Conservation (phyloP, 2,888 invertebrate genomes). For the Lasioglossum leucozonium region DNA sequence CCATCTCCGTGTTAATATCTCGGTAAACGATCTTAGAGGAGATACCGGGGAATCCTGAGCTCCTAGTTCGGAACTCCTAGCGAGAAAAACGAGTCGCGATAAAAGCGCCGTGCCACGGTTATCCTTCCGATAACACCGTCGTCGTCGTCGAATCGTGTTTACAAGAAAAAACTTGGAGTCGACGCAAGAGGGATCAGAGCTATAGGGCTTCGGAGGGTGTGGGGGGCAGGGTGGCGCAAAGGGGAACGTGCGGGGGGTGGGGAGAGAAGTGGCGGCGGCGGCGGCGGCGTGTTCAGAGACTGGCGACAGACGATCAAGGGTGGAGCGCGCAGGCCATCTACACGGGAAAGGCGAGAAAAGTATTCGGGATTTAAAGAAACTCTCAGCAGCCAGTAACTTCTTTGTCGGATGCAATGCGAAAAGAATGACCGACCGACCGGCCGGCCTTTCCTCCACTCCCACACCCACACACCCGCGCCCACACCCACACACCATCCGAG, state of each 20-base stretch:
- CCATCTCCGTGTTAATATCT: slow-evolving; percentile 51
- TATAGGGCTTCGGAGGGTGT: background rate
- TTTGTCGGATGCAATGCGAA: slow-evolving; percentile 71
- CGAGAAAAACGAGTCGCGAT: slow-evolving; percentile 41
- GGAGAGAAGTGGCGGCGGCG: background rate
- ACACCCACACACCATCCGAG: slow-evolving; percentile 2
- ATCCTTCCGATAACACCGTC: slow-evolving; percentile 55
- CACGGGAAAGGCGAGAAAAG: slow-evolving; percentile 59
- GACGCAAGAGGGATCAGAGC: slow-evolving; percentile 50
- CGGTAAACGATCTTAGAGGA: slow-evolving; percentile 40
- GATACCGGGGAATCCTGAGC: slow-evolving; percentile 22
- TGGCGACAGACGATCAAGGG: slow-evolving; percentile 59
- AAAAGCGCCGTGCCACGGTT: slow-evolving; percentile 51
- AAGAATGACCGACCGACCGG: slow-evolving; percentile 65
- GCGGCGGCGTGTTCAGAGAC: slow-evolving; percentile 25
- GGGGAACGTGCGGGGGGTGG: background rate
- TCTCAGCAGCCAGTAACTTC: slow-evolving; percentile 64
- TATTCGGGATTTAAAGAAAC: slow-evolving; percentile 72
- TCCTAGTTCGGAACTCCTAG: slow-evolving; percentile 23
- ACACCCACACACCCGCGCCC: background rate
- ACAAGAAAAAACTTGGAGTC: slow-evolving; percentile 59
- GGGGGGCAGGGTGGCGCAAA: background rate
- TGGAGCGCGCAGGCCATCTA: slow-evolving; percentile 31
- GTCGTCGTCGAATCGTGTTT: slow-evolving; percentile 61
- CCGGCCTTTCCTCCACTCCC: slow-evolving; percentile 5